Base-by-base conservation (phyloP, 2,113 vertebrate species). In the Rhombomys opimus region DNA sequence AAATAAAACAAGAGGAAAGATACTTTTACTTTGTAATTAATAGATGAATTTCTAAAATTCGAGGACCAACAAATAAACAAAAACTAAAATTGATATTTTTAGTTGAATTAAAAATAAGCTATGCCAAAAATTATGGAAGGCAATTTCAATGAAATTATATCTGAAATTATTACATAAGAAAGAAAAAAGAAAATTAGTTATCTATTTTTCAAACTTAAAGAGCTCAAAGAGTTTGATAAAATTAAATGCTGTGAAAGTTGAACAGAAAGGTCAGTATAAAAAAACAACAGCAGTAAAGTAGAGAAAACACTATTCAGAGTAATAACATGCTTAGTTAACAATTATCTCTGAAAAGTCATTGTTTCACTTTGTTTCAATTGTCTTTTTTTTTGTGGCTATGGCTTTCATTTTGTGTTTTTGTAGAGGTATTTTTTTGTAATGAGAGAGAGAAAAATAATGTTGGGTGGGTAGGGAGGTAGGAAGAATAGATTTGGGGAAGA, bases 201-300 rank as follows among this genome's bases (percentile, higher is more conserved):
- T 27, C 7, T 77, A 65, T 54, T 41, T 91, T 95, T 63, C n/a
- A 96, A 65, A 76, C 32, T 82, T 90, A 57, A 96, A 90, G 63
- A 82, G 1, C 25, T 93, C 20, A 52, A 73, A 72, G 50, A 81
- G 25, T 4, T 81, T 2, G 13, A 38, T 17, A 3, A 78, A 86
- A 67, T 67, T 76, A 96, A 92, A 65, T 30, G 20, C 13, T 57
- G 52, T 77, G 25, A 84, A 93, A 78, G 11, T 18, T 63, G 12
- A 70, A 81, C 22, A 17, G 9, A 92, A 76, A 77, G 32, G 38
- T 80, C 3, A 57, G 17, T 65, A 9, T 35, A 67, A 25, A 87
- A 77, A 92, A 86, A 75, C 41, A 89, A 41, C 57, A 3, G 2
- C 57, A 72, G n/a, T 32, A 2, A 81, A 89, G 35, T 25, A 50